Conservation (phyloP, 30 jellyfish, hydroid and myxozoan genomes). For the Aurelia sp. region DNA sequence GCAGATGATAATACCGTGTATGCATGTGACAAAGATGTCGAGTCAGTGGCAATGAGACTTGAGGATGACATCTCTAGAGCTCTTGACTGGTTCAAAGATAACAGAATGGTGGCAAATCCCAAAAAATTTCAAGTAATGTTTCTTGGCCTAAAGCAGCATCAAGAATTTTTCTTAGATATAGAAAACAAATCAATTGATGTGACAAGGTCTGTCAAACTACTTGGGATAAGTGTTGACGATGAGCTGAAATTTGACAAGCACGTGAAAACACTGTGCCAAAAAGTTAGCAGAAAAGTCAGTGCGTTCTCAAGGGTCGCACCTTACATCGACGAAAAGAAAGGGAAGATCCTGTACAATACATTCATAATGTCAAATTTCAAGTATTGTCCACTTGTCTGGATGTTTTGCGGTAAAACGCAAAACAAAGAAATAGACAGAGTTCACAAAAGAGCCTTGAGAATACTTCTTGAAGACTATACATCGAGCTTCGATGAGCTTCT, state of each 20-base stretch:
- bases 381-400: conserved; percentile 71
- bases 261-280: conserved; percentile 31
- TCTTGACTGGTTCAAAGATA: conserved; percentile 23
- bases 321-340: conserved; percentile 16
- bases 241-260: neutral
- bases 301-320: conserved; percentile 51
- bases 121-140: too few relatives aligned
- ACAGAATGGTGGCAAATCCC: neutral
- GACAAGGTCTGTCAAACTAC: neutral
- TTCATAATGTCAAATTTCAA: conserved; percentile 46
- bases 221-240: conserved; percentile 44
- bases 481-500: conserved; percentile 36
- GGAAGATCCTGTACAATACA: conserved; percentile 23
- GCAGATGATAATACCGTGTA: conserved; percentile 43
- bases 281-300: neutral
- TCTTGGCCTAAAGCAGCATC: too few relatives aligned
- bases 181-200: too few relatives aligned
- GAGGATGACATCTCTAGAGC: conserved; percentile 14
- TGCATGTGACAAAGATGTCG: conserved; percentile 1
- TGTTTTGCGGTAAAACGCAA: conserved; percentile 40
- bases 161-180: too few relatives aligned
- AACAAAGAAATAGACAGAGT: conserved; percentile 34
- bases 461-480: conserved; percentile 29
- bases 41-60: neutral
- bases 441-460: conserved; percentile 44